Conservation (phyloP, 2,888 invertebrate species). For the Eupithecia subumbrata region DNA sequence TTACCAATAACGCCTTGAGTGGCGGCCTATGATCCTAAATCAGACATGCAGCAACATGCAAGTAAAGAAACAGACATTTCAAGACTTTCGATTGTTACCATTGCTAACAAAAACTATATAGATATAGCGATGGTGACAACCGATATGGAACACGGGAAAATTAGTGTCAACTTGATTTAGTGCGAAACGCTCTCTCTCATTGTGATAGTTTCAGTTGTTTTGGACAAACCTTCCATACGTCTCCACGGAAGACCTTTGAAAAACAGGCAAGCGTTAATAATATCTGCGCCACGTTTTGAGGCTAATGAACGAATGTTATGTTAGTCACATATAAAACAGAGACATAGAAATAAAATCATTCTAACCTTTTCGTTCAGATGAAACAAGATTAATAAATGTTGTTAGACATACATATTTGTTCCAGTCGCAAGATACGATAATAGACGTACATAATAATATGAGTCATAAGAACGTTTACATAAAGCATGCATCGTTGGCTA, state of each 20-base stretch:
- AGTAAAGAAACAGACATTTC: conserved; percentile 74
- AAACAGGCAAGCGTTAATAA: conserved; percentile 78
- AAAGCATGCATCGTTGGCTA: conserved; percentile 17
- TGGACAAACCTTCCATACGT: conserved; percentile 87
- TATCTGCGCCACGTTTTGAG: conserved; percentile 74
- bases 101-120: conserved; percentile 48
- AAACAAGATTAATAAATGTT: conserved; percentile 10
- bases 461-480: neutral
- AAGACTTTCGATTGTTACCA: conserved; percentile 72
- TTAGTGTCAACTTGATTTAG: conserved; percentile 66
- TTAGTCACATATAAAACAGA: conserved; percentile 54
- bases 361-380: conserved; percentile 40
- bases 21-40: conserved; percentile 81
- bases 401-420: conserved; percentile 13
- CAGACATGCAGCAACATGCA: conserved; percentile 83
- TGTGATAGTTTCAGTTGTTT: conserved; percentile 71
- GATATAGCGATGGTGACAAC: conserved; percentile 68
- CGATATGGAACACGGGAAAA: conserved; percentile 54
- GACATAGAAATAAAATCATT: conserved; percentile 37
- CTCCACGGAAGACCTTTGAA: conserved; percentile 87
- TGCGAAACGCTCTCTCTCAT: conserved; percentile 75
- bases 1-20: conserved; percentile 81
- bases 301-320: conserved; percentile 62
- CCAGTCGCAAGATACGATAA: neutral
- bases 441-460: neutral